Evolutionary conservation across 1,140 invertebrate species (phyloP).

Genomic region (Coenobita brevimanus): DNA sequence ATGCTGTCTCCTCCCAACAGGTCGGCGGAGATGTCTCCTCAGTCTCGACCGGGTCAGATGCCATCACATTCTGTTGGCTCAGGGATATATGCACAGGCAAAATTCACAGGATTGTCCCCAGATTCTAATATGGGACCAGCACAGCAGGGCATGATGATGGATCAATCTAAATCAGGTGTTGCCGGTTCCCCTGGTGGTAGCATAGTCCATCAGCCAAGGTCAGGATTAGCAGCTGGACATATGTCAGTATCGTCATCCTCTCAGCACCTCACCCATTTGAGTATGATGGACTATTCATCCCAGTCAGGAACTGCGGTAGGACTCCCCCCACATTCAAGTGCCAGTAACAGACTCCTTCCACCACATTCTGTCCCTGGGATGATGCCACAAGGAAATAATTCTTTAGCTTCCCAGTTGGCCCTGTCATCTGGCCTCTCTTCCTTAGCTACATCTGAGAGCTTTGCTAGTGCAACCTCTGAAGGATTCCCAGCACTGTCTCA

Average conservation of each 20-base stretch:
- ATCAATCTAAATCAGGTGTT: too few species aligned
- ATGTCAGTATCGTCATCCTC: not conserved
- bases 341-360: not conserved
- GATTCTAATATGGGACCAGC: not conserved
- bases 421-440: slow-evolving; percentile 12
- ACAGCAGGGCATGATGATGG: too few species aligned
- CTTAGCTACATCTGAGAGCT: slow-evolving; percentile 37
- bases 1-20: slow-evolving; percentile 13
- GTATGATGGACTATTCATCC: slow-evolving; percentile 1
- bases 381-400: slow-evolving; percentile 11
- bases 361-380: slow-evolving; percentile 2
- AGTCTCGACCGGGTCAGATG: slow-evolving; percentile 27
- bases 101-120: slow-evolving; percentile 18
- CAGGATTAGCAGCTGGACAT: not conserved
- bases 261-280: slow-evolving; percentile 20
- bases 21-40: slow-evolving; percentile 44
- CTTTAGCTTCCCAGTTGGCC: not conserved
- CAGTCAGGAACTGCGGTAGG: slow-evolving; percentile 30
- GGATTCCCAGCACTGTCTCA: slow-evolving; percentile 28
- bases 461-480: slow-evolving; percentile 15
- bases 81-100: slow-evolving; percentile 32
- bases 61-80: slow-evolving; percentile 2
- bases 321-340: slow-evolving; percentile 30
- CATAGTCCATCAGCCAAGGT: not conserved
- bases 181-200: too few species aligned